phyloP scores from a whole-genome alignment of 2,888 invertebrate species.

The Anoplius nigerrimus region DNA sequence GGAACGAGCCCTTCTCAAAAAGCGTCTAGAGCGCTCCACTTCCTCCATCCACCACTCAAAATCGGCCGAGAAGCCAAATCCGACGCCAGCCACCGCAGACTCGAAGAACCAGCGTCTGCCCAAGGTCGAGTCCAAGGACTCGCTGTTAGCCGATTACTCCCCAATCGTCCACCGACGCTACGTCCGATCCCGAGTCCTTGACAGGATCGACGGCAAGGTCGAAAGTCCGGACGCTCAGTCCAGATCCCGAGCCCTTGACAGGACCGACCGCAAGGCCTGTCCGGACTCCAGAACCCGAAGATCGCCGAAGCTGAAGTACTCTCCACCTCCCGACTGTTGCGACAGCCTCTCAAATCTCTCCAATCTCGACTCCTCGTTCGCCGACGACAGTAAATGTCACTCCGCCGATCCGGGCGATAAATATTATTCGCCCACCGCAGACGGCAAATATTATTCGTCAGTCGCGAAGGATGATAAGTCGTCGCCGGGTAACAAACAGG shows the following conservation, averaged over 20 bases:
- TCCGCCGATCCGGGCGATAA: neutral
- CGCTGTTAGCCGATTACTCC: constrained; percentile 15
- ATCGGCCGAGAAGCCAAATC: too few relatives aligned
- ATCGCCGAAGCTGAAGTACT: constrained; percentile 55
- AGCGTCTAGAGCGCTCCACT: constrained; percentile 22
- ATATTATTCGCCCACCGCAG: too few relatives aligned
- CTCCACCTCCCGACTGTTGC: constrained; percentile 60
- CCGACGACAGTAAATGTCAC: neutral
- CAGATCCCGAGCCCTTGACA: neutral
- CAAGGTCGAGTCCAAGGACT: constrained; percentile 1
- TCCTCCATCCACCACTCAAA: neutral
- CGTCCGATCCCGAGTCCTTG: constrained; percentile 5
- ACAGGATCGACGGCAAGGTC: neutral
- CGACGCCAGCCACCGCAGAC: too few relatives aligned
- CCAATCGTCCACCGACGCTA: constrained; percentile 14
- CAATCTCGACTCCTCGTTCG: neutral
- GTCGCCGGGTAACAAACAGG: too few relatives aligned
- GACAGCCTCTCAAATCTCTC: neutral
- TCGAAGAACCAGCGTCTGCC: too few relatives aligned
- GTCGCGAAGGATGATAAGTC: constrained; percentile 2
- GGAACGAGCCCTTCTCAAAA: constrained; percentile 41
- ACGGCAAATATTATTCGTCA: too few relatives aligned
- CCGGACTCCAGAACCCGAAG: neutral
- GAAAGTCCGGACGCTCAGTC: neutral
- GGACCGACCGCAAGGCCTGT: neutral